Base-by-base conservation (phyloP, 2,888 invertebrate species). In the Andrena praecox region DNA sequence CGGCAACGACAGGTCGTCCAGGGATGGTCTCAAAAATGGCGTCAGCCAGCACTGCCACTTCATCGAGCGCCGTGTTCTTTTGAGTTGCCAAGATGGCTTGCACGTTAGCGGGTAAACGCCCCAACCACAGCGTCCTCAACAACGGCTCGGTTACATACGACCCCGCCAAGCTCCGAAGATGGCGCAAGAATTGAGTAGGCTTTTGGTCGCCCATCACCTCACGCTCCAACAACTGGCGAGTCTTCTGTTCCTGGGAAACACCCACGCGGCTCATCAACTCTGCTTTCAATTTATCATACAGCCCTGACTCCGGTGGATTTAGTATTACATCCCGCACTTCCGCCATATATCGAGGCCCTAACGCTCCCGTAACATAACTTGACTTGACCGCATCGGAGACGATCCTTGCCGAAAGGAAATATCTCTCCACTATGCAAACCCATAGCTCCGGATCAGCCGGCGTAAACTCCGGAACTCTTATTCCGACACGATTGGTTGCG, bases 91-190 rank as follows among this genome's bases (percentile, higher is more conserved):
- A 12, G 8, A 78, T 54, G 0, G 69, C 35, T 7, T 72, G 62
- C 2, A 68, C 50, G 0, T 68, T 71, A 0, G 0, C 2, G 0
- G 77, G 48, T 0, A 78, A 12, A 1, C 62, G 35, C 0, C 42
- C 42, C 0, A 42, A 6, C 59, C 77, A 74, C 0, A 71, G 16
- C 0, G 68, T 52, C 1, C 85, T 63, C 2, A 90, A 31, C 0
- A 90, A 24, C 3, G 67, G 60, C 4, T 90, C 89, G 0, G 84
- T 63, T 0, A 48, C 48, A 1, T 0, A 48, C 2, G 48, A 1
- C 2, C 64, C 42, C 1, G 35, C 64, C 42, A 48, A 42, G 20
- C 35, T 2, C 2, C 64, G 42, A 0, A 64, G 12, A 12, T 64
- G 64, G 1, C 69, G 59, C 7, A 56, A 16, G 1, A 54, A 68